Percentiles rank a stretch among this genome's conserved stretches.
Conservation (phyloP, 1,140 invertebrate species). For the Arion vulgaris region DNA sequence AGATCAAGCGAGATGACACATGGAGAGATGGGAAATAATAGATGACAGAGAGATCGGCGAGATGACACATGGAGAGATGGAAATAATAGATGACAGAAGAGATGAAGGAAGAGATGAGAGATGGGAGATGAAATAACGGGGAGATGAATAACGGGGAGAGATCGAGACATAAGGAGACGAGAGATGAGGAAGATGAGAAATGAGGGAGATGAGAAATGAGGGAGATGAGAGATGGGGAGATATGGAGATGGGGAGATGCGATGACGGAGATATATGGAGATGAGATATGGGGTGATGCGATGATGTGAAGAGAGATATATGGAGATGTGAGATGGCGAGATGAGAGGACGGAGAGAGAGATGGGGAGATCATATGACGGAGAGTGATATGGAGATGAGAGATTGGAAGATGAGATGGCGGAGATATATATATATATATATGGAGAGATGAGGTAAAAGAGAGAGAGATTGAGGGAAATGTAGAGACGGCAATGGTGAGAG, state of each 20-base stretch:
- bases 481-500: too few relatives aligned
- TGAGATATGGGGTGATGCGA: too few relatives aligned
- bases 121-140: not conserved
- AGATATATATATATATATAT: too few relatives aligned
- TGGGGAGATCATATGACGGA: not conserved
- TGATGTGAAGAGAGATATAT: not conserved
- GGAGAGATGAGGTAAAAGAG: too few relatives aligned
- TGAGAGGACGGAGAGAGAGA: conserved; percentile 4
- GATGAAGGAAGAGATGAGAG: not conserved
- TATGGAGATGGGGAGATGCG: not conserved
- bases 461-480: too few relatives aligned
- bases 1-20: too few relatives aligned
- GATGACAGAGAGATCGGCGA: too few relatives aligned
- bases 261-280: not conserved
- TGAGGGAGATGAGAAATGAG: too few relatives aligned
- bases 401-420: too few relatives aligned
- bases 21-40: too few relatives aligned
- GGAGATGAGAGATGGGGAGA: too few relatives aligned
- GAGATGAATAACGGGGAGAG: not conserved
- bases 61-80: not conserved
- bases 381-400: not conserved
- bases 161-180: not conserved
- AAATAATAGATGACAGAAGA: too few relatives aligned
- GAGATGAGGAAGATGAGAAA: not conserved
- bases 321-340: conserved; percentile 15